These are phyloP conservation scores for Chalcis sispes DNA, from an alignment of 2,888 invertebrate species.

Conservation along the genomic window DNA sequence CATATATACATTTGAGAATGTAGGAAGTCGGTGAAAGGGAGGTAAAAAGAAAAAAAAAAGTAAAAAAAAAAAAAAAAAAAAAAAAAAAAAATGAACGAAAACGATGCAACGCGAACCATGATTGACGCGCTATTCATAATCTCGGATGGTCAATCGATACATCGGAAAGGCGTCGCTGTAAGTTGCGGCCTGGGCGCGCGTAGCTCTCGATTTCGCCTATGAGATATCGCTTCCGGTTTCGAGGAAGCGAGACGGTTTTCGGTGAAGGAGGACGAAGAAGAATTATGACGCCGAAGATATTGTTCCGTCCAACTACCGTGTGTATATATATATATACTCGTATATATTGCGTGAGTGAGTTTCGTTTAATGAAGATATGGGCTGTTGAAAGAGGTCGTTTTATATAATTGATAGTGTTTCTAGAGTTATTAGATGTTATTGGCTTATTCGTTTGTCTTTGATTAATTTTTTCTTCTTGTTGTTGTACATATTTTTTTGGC, in stretches of 20 bases:
- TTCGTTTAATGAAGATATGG: too few relatives aligned
- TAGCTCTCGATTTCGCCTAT: background rate
- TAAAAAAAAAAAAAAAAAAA: background rate
- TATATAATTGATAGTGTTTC: too few relatives aligned
- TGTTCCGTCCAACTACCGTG: background rate
- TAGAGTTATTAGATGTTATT: too few relatives aligned
- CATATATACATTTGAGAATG: background rate
- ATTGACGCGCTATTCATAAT: slow-evolving; percentile 41
- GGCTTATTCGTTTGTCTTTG: too few relatives aligned
- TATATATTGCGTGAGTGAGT: background rate
- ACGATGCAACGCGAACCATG: slow-evolving; percentile 11
- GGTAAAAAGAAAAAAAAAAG: background rate
- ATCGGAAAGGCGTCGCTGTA: too few relatives aligned
- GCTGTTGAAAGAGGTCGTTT: too few relatives aligned
- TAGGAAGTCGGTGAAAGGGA: too few relatives aligned
- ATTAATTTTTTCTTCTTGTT: too few relatives aligned
- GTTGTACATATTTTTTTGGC: too few relatives aligned
- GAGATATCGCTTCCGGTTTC: slow-evolving; percentile 24
- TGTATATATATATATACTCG: too few relatives aligned
- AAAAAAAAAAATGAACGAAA: background rate
- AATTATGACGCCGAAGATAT: too few relatives aligned
- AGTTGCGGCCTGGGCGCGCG: background rate
- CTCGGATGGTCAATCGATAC: slow-evolving; percentile 40
- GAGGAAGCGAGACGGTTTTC: background rate
- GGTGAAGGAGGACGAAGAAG: background rate